Percentiles rank a stretch among this genome's conserved stretches.
phyloP scores from a whole-genome alignment of 2,113 vertebrate genomes.

The Tapirus terrestris region DNA sequence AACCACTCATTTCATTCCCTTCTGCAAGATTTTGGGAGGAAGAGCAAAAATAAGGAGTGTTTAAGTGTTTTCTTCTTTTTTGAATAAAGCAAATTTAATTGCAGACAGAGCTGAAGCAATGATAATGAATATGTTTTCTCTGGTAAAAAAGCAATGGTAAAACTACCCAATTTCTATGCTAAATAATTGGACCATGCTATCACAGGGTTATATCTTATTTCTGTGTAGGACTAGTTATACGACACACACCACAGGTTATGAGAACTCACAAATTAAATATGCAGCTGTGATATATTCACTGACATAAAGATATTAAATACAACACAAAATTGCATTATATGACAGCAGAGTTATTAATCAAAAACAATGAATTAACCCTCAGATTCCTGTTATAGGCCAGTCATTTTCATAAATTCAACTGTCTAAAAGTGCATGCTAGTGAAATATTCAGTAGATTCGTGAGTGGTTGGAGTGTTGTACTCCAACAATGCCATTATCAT shows the following conservation, averaged over 20 bases:
- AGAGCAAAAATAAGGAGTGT: background rate
- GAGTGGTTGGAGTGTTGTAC: too few species aligned
- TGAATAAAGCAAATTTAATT: background rate
- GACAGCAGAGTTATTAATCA: slow-evolving; percentile 51
- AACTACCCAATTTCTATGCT: background rate
- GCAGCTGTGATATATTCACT: background rate
- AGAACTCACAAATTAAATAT: slow-evolving; percentile 34
- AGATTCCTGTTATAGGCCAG: background rate
- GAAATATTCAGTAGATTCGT: background rate
- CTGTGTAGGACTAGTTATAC: background rate
- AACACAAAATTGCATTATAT: slow-evolving; percentile 4
- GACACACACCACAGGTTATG: background rate
- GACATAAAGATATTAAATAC: slow-evolving; percentile 40
- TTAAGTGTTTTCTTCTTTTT: background rate
- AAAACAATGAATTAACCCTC: slow-evolving; percentile 55
- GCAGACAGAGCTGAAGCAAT: background rate
- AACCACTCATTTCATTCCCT: background rate
- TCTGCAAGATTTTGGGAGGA: background rate
- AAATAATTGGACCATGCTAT: background rate
- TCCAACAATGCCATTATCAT: background rate
- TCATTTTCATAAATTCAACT: slow-evolving; percentile 34
- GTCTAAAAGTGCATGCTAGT: background rate
- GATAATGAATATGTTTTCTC: background rate
- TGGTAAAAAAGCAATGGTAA: background rate
- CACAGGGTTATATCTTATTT: background rate